These are phyloP conservation scores for Exaiptasia diaphana DNA, from an alignment of 64 coral and sea anemone species.

Conservation along the genomic window DNA sequence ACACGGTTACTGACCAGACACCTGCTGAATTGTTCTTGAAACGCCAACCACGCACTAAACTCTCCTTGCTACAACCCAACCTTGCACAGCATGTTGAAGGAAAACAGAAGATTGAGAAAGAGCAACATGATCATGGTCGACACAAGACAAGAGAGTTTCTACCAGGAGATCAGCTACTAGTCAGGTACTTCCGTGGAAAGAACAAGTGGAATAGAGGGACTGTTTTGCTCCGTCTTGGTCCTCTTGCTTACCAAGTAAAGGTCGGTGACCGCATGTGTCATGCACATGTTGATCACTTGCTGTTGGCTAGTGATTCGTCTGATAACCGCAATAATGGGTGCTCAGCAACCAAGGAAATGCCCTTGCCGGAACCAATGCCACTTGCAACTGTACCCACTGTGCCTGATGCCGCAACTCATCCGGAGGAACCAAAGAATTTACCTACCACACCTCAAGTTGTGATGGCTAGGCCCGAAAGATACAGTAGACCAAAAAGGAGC, in stretches of 20 bases:
- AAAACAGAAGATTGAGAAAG: conserved; percentile 17
- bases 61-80: neutral
- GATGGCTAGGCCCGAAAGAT: too few relatives aligned
- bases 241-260: conserved; percentile 31
- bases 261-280: conserved; percentile 11
- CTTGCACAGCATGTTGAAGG: neutral
- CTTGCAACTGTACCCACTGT: too few relatives aligned
- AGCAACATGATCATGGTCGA: neutral
- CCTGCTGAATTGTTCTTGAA: conserved; percentile 52
- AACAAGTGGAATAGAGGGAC: conserved; percentile 12
- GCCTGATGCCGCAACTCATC: too few relatives aligned
- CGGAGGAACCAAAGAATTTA: too few relatives aligned
- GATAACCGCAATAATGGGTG: neutral
- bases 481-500: too few relatives aligned
- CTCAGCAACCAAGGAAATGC: neutral
- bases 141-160: conserved; percentile 10
- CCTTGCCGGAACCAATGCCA: too few relatives aligned
- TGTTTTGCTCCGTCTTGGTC: conserved; percentile 10
- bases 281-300: conserved; percentile 42
- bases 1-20: conserved; percentile 22
- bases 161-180: conserved; percentile 1
- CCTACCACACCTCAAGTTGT: too few relatives aligned
- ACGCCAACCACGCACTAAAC: conserved; percentile 12
- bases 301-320: neutral
- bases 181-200: conserved; percentile 1